Evolutionary conservation across 2,797 vertebrate species (phyloP), one percentile per base, ranked within the genome.

Genomic region (Pseudochirops corinnae): DNA sequence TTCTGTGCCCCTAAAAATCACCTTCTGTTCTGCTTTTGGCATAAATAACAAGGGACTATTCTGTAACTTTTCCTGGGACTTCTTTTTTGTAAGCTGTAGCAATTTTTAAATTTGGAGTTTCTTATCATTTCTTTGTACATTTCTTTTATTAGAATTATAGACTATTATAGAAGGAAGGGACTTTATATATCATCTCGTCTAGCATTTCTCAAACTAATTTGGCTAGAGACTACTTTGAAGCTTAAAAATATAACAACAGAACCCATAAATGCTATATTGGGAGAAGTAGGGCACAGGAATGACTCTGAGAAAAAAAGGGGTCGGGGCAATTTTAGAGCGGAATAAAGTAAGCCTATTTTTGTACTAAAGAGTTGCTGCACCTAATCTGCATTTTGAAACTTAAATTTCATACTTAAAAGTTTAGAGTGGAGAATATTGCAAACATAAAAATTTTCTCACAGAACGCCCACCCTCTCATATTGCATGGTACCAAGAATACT

Each of bases 121-220:
- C 58, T 95, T 93, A 92, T 7, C 33, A 93, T 92, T 95, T 39
- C 5, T 93, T 92, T 82, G 11, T 90, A 94, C 94, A 93, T 95
- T 53, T 55, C 57, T 33, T 87, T 46, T 87, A 50, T 87, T 87
- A 87, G 74, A 74, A 74, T 82, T 18, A 39, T 62, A 90, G 90
- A 46, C 94, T 94, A 93, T 93, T 92, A 91, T 95, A 97, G 18
- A 56, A 91, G 90, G 55, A 53, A 95, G 58, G 55, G 94, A 96
- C 96, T 87, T 16, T 95, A 90, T 28, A 93, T n/a, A 93, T 90
- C 50, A 62, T 82, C 95, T 57, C 53, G 21, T 91, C 55, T 94
- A 95, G 93, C 58, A 56, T 93, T 94, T 0, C 53, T 12, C 28
- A 94, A 95, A 56, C 91, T 95, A 93, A 92, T 92, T 6, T 62